Evolutionary conservation across 2,888 invertebrate genomes (phyloP).

Genomic region (Limenitis camilla): DNA sequence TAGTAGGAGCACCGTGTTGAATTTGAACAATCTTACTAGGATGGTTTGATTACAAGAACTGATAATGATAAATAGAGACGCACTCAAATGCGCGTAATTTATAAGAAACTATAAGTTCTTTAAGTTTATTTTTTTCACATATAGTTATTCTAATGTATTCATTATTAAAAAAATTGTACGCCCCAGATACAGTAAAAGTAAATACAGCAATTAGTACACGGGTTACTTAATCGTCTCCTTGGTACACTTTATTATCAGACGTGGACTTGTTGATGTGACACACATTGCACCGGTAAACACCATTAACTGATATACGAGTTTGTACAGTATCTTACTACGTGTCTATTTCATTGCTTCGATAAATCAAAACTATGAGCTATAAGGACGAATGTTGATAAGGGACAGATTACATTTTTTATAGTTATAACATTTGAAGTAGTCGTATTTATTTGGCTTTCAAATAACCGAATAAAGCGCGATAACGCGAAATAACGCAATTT

Average conservation of each 20-base stretch:
- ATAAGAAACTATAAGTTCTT: no score
- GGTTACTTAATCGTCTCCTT: slow-evolving; percentile 67
- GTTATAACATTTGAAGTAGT: neutral
- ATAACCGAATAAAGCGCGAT: no score
- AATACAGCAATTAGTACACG: neutral
- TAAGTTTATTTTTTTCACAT: no score
- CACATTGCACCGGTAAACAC: slow-evolving; percentile 58
- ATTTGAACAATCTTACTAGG: no score
- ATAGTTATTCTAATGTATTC: no score
- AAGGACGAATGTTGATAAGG: slow-evolving; percentile 3
- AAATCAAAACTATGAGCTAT: slow-evolving; percentile 2
- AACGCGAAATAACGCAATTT: no score
- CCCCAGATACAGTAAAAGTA: neutral
- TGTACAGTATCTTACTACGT: slow-evolving; percentile 16
- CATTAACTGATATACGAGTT: slow-evolving; percentile 32
- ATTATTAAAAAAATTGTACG: neutral
- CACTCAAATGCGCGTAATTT: no score
- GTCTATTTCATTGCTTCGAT: slow-evolving; percentile 3
- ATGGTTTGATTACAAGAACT: no score
- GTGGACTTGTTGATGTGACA: slow-evolving; percentile 61
- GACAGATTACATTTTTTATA: neutral
- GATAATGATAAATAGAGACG: no score
- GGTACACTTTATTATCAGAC: slow-evolving; percentile 67
- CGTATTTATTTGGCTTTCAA: no score
- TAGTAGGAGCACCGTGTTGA: no score